Base-by-base conservation (phyloP, 2,797 vertebrate genomes). In the Sebastes miniatus region DNA sequence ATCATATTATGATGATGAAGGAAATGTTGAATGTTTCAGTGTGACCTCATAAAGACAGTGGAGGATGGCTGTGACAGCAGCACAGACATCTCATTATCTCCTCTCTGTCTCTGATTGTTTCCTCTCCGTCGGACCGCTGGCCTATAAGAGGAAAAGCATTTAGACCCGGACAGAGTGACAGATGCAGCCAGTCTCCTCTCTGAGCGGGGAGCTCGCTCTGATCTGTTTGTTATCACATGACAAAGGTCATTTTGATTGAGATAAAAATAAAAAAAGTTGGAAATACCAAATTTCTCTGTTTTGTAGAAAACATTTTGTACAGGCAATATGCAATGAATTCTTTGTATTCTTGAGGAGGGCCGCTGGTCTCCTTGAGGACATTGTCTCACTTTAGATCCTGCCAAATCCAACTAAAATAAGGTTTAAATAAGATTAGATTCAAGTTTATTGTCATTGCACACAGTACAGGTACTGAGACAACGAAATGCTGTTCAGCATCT, bases 151-250 rank as follows among this genome's bases (percentile, higher is more conserved):
- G 86, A 78, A 89, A 73, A 80, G 29, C 71, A 39, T 70, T 93
- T 47, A 94, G 95, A 69, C 93, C 92, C 95, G 95, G 94, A 81
- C 94, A 92, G 94, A 93, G 92, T n/a, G 64, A 81, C 52, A 24
- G 72, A 69, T 31, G 52, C 80, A 81, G 79, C 68, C 65, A 8
- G 16, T 59, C 62, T 66, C 81, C 70, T 73, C 71, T 77, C 64
- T 69, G 43, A 14, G 36, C 2, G 2, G 36, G 39, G 14, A 43
- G 70, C 54, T 4, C 32, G 4, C 22, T 61, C 43, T 29, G 47
- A 79, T 84, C 73, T 65, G 61, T 72, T 81, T 69, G 34, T 29
- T 63, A 76, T 80, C 70, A 57, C 7, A 58, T 24, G 39, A 64
- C 63, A 8, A 47, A 56, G 1, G 11, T 64, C 8, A 25, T 47